A percentile compares a stretch with the other conserved stretches of the same genome.
Evolutionary conservation across 2,888 invertebrate genomes (phyloP).

Genomic region (Dicyrtoma fusca): DNA sequence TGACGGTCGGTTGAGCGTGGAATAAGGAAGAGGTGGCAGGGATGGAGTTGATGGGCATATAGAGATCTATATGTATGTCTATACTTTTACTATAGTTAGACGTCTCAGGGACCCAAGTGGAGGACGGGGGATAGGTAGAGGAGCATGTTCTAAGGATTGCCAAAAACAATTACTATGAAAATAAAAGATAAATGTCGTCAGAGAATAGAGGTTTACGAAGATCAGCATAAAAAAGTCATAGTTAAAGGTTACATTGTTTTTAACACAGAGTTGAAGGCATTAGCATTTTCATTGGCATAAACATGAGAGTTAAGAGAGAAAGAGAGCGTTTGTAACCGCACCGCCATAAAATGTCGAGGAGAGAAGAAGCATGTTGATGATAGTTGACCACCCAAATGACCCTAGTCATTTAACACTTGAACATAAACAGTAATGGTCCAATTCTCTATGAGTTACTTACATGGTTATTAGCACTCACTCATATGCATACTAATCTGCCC

Average conservation of each 20-base stretch:
- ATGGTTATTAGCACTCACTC: conserved; percentile 57
- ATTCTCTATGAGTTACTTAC: conserved; percentile 56
- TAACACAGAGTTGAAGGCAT: conserved; percentile 45
- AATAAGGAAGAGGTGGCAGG: too few relatives aligned
- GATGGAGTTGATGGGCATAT: too few relatives aligned
- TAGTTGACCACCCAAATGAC: conserved; percentile 57
- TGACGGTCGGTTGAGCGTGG: too few relatives aligned
- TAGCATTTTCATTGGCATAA: conserved; percentile 53
- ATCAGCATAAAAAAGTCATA: conserved; percentile 23
- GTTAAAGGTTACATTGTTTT: conserved; percentile 51
- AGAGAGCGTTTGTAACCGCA: conserved; percentile 27
- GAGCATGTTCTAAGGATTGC: background rate
- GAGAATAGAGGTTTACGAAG: conserved; percentile 10
- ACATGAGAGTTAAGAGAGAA: conserved; percentile 40
- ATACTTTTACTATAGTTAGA: too few relatives aligned
- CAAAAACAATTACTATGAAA: conserved; percentile 20
- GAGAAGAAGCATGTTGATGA: conserved; percentile 54
- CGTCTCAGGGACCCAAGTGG: too few relatives aligned
- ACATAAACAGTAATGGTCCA: conserved; percentile 56
- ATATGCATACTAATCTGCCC: conserved; percentile 57
- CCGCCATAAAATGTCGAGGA: conserved; percentile 41
- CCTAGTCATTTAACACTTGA: conserved; percentile 56
- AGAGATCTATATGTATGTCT: too few relatives aligned
- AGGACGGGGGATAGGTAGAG: background rate
- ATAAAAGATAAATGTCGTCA: conserved; percentile 22